Percentiles rank a stretch among this genome's conserved stretches.
These are phyloP conservation scores for Byasa hedistus DNA, from an alignment of 2,888 invertebrate species.

Conservation along the genomic window DNA sequence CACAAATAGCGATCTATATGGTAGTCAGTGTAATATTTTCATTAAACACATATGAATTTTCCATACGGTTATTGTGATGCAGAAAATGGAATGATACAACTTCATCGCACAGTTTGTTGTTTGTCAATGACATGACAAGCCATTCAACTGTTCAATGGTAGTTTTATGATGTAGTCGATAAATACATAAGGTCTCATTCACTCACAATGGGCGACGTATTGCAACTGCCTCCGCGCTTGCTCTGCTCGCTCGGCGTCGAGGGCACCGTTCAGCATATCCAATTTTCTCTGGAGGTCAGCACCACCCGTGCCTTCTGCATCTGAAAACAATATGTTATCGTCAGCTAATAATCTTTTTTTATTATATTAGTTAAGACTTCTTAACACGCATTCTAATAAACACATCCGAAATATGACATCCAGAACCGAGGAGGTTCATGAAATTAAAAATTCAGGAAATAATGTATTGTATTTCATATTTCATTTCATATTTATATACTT, in stretches of 20 bases:
- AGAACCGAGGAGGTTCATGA: neutral
- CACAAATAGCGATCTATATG: neutral
- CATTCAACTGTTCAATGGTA: constrained; percentile 23
- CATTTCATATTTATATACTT: too few species aligned
- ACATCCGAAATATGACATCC: neutral
- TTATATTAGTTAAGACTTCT: neutral
- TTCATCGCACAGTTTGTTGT: neutral
- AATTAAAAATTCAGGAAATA: too few species aligned
- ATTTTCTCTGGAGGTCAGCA: constrained; percentile 92
- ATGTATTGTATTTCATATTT: too few species aligned
- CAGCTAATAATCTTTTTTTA: constrained; percentile 16
- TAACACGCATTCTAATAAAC: neutral
- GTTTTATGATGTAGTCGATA: constrained; percentile 15
- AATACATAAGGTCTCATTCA: constrained; percentile 44
- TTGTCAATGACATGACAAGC: constrained; percentile 8
- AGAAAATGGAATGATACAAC: neutral
- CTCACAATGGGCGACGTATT: constrained; percentile 91
- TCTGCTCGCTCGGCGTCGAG: constrained; percentile 93
- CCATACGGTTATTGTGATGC: neutral
- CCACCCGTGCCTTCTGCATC: constrained; percentile 92
- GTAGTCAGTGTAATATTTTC: neutral
- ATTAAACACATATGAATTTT: neutral
- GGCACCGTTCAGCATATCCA: constrained; percentile 93
- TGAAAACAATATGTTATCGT: constrained; percentile 55
- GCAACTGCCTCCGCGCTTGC: constrained; percentile 88